phyloP scores from a whole-genome alignment of 2,888 invertebrate genomes.

The Patella caerulea region DNA sequence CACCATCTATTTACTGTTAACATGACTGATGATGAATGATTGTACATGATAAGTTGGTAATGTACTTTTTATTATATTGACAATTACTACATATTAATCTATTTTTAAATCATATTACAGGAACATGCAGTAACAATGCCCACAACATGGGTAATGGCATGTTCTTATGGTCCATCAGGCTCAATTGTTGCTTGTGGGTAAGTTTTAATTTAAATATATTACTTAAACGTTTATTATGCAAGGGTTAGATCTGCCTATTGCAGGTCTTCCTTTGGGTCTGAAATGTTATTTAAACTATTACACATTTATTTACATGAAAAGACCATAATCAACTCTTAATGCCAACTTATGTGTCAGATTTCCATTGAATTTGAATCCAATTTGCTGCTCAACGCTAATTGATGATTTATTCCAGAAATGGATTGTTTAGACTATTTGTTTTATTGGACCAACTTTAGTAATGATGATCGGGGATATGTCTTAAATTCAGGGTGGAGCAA shows the following conservation, averaged over 20 bases:
- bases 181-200: slow-evolving; percentile 94
- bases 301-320: too few relatives aligned
- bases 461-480: too few relatives aligned
- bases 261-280: background rate
- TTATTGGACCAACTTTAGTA: too few relatives aligned
- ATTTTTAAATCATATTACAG: slow-evolving; percentile 56
- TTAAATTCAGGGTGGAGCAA: too few relatives aligned
- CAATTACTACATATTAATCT: background rate
- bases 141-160: slow-evolving; percentile 97
- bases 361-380: too few relatives aligned
- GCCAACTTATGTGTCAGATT: too few relatives aligned
- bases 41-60: background rate
- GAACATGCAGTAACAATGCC: slow-evolving; percentile 97
- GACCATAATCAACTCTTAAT: too few relatives aligned
- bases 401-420: too few relatives aligned
- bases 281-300: too few relatives aligned
- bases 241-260: background rate
- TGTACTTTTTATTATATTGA: background rate
- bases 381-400: too few relatives aligned
- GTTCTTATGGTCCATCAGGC: slow-evolving; percentile 95
- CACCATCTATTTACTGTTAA: background rate
- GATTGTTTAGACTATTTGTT: too few relatives aligned
- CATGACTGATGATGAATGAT: background rate
- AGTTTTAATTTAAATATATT: slow-evolving; percentile 54
- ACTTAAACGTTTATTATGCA: background rate